These are phyloP conservation scores for Nezara viridula DNA, from an alignment of 2,888 invertebrate species.

Conservation along the genomic window DNA sequence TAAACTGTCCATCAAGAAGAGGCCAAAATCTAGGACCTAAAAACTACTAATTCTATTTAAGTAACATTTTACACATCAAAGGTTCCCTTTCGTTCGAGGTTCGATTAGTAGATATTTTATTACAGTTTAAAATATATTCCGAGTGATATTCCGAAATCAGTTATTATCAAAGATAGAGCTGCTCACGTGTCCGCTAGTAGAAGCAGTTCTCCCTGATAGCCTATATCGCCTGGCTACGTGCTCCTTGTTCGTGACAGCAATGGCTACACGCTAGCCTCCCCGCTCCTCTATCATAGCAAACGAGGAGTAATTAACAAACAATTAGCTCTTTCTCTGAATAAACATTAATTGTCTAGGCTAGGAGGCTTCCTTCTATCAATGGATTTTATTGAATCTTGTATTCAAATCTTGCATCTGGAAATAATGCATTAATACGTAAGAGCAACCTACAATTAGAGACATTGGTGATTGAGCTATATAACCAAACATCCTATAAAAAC, in stretches of 20 bases:
- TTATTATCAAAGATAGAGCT: neutral
- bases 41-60: no score
- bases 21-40: no score
- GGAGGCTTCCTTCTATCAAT: neutral
- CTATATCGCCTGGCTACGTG: neutral
- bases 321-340: constrained; percentile 3
- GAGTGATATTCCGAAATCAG: neutral
- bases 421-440: no score
- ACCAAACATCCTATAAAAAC: no score
- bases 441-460: no score
- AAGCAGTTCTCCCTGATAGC: constrained; percentile 4
- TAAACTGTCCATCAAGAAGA: no score
- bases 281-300: constrained; percentile 15
- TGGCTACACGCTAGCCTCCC: neutral
- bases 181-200: neutral
- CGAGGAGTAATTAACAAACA: constrained; percentile 44
- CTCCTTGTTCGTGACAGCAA: constrained; percentile 6
- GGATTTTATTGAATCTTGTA: neutral
- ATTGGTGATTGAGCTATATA: no score
- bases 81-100: no score
- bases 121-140: no score
- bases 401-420: no score
- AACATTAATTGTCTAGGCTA: constrained; percentile 24
- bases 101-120: no score
- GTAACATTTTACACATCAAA: no score